A percentile compares a stretch with the other conserved stretches of the same genome.
These are phyloP conservation scores for Xiphias gladius DNA, from an alignment of 2,113 vertebrate species.

Conservation along the genomic window DNA sequence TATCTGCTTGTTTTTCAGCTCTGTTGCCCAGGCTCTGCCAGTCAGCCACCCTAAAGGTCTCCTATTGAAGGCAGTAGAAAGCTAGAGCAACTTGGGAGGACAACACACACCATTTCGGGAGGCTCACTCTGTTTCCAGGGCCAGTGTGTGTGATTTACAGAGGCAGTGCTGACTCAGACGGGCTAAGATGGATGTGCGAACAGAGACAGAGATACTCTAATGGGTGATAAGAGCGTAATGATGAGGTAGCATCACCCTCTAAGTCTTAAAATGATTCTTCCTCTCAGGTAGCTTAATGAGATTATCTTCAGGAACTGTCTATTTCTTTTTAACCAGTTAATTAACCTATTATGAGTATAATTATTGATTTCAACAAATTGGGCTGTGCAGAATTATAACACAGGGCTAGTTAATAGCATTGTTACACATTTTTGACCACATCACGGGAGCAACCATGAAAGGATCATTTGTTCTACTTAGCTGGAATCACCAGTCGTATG, in stretches of 20 bases:
- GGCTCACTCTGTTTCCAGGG: slow-evolving; percentile 4
- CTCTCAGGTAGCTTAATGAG: not conserved
- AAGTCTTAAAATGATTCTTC: slow-evolving; percentile 4
- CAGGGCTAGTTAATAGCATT: slow-evolving; percentile 31
- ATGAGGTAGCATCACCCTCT: slow-evolving; percentile 4
- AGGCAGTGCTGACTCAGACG: slow-evolving; percentile 52
- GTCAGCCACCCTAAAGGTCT: slow-evolving; percentile 58
- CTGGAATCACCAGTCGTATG: slow-evolving; percentile 49
- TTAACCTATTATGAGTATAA: slow-evolving; percentile 34
- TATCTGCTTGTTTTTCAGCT: slow-evolving; percentile 75
- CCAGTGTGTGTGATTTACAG: slow-evolving; percentile 45
- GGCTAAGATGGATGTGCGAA: slow-evolving; percentile 21
- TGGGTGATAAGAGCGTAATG: slow-evolving; percentile 24
- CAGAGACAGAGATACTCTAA: slow-evolving; percentile 37
- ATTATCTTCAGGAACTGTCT: not conserved
- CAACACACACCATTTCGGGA: slow-evolving; percentile 37
- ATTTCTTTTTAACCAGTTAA: slow-evolving; percentile 29
- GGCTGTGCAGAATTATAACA: slow-evolving; percentile 42
- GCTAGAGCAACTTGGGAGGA: slow-evolving; percentile 13
- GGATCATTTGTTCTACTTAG: slow-evolving; percentile 56
- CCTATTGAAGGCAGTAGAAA: slow-evolving; percentile 35
- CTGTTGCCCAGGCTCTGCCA: slow-evolving; percentile 61
- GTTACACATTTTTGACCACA: slow-evolving; percentile 29
- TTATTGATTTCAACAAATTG: slow-evolving; percentile 17
- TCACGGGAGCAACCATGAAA: slow-evolving; percentile 44